Evolutionary conservation across 2,113 vertebrate genomes (phyloP), one percentile per base, ranked within the genome.

Genomic region (Saguinus midas): DNA sequence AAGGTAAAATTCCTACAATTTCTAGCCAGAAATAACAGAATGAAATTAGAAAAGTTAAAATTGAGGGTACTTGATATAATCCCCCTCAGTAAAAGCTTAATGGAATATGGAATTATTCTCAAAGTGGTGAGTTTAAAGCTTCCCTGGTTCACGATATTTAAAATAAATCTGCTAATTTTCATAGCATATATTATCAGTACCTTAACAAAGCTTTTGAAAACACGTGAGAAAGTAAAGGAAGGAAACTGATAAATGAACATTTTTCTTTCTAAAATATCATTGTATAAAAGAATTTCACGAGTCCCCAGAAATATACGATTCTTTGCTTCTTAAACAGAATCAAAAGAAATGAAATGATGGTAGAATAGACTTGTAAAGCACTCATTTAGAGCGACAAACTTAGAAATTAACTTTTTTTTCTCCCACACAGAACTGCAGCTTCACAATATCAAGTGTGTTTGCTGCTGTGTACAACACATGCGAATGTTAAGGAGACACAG

Each of bases 321-420:
- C 58, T 92, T 97, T 91, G 40, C 76, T 95, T 91, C 86, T 93
- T 92, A 80, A 93, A 91, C 61, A 93, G 58, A 95, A 87, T 83
- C 58, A 76, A 91, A 94, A 83, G 55, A 91, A 94, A 89, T 79
- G 64, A 96, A 96, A 88, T 86, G 72, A 87, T 45, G 8, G 17
- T 50, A 43, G 61, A 93, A 64, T 37, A 70, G 6, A 70, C 95
- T 91, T 97, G 45, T 55, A 93, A 81, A 94, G 50, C 40, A 21
- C 58, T 84, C 93, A 81, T 35, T 87, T 43, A 58, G 25, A 90
- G 17, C 16, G 37, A 94, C 11, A 94, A 70, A 95, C 61, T 72
- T 75, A 0, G 1, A 87, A 96, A 92, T 81, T 95, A 79, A 29
- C 4, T 45, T 45, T 50, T 50, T 84, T 57, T 9, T 1, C 9